Evolutionary conservation across 2,113 vertebrate genomes (phyloP), one percentile per base, ranked within the genome.

Genomic region (Prietella phreatophila): DNA sequence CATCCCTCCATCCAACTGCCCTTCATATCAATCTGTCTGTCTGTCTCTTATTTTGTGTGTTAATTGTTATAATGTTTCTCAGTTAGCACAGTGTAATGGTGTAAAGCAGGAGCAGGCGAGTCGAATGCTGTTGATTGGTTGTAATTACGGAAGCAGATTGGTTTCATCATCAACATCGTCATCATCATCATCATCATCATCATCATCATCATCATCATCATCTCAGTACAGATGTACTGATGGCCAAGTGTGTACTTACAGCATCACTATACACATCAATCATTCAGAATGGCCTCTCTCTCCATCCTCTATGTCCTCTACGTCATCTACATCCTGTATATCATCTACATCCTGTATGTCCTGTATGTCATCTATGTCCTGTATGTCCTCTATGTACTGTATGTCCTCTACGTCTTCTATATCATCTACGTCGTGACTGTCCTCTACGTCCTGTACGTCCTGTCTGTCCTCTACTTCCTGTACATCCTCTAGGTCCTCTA

Each of bases 141-240:
- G 6, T 96, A 95, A 95, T 95, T 96, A 94, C 93, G 89, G 94
- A 91, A 89, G 92, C 92, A 88, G 91, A 92, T 92, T 90, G 91
- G 93, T 94, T 95, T 92, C 91, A 90, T 95, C 95, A 95, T 94
- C 93, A 67, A n/a, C 27, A n/a, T 65, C 61, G n/a, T 30, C 27
- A 30, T 65, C 61, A 25, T 63, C 22, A 39, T 39, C 39, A 39
- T 47, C 42, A 47, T 47, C 91, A 90, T 94, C 95, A 95, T 94
- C 93, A 65, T 65, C 27, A n/a, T 65, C 61, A 65, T 65, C 27
- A 65, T 65, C 27, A 27, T 63, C 61, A 67, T 30, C 27, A n/a
- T n/a, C 61, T 65, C 61, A 65, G 61, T 65, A 4, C 25, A 65
- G 25, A 86, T 85, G 76, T 50, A 56, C 56, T 85, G 58, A 60